Percentiles rank a stretch among this genome's conserved stretches.
phyloP scores from a whole-genome alignment of 2,797 vertebrate species.

The Semotilus atromaculatus region DNA sequence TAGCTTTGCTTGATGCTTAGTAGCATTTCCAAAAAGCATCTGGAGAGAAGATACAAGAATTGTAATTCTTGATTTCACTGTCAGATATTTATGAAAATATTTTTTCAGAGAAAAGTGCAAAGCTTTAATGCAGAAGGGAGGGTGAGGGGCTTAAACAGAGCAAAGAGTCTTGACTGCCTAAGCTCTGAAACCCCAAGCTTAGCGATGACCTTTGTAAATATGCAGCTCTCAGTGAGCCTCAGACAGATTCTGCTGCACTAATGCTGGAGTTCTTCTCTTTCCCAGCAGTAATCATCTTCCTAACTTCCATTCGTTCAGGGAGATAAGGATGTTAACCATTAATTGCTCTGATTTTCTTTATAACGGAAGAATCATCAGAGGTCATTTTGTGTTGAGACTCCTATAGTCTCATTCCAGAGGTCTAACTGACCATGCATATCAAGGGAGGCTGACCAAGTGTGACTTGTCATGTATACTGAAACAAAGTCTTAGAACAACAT shows the following conservation, averaged over 20 bases:
- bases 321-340: conserved; percentile 49
- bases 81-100: neutral
- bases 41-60: neutral
- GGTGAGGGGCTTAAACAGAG: conserved; percentile 24
- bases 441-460: neutral
- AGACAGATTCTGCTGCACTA: conserved; percentile 45
- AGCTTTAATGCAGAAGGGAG: conserved; percentile 2
- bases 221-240: conserved; percentile 23
- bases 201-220: conserved; percentile 47
- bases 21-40: neutral
- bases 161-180: conserved; percentile 33
- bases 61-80: neutral
- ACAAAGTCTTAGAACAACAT: neutral
- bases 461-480: conserved; percentile 16
- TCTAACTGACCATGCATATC: conserved; percentile 19
- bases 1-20: neutral
- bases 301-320: conserved; percentile 20
- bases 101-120: neutral
- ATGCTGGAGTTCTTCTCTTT: conserved; percentile 30
- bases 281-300: conserved; percentile 15
- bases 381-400: neutral
- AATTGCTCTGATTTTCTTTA: neutral
- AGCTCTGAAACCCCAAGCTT: conserved; percentile 42
- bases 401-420: conserved; percentile 49
- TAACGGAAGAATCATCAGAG: neutral